Evolutionary conservation across 2,888 invertebrate genomes (phyloP).

Genomic region (Opisthograptis luteolata): DNA sequence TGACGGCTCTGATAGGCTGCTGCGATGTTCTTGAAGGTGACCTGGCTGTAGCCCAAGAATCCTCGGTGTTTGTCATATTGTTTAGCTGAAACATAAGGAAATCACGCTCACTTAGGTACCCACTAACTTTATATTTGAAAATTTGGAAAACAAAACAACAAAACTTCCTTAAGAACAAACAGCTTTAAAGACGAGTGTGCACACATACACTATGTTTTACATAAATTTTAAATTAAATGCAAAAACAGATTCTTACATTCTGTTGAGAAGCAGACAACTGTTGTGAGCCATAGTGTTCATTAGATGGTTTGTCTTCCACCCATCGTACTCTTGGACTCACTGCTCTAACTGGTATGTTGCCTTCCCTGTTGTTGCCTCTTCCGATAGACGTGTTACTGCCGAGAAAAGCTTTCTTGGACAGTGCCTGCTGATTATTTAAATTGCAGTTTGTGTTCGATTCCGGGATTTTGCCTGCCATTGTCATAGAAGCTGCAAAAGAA

Average conservation of each 20-base stretch:
- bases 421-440: slow-evolving; percentile 71
- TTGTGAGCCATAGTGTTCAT: slow-evolving; percentile 71
- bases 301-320: slow-evolving; percentile 74
- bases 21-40: slow-evolving; percentile 76
- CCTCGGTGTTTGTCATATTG: slow-evolving; percentile 60
- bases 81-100: slow-evolving; percentile 55
- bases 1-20: slow-evolving; percentile 79
- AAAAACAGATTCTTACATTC: slow-evolving; percentile 73
- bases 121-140: no score
- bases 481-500: slow-evolving; percentile 87
- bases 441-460: slow-evolving; percentile 79
- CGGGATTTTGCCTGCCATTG: slow-evolving; percentile 86
- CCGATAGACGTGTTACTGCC: slow-evolving; percentile 81
- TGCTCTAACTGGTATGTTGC: slow-evolving; percentile 79
- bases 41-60: slow-evolving; percentile 68
- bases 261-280: slow-evolving; percentile 75
- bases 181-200: no score
- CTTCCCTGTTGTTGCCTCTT: slow-evolving; percentile 69
- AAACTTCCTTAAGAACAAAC: no score
- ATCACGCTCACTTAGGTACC: no score
- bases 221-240: no score
- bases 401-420: slow-evolving; percentile 80
- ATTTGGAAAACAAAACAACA: no score
- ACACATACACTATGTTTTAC: no score
- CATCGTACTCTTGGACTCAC: slow-evolving; percentile 81